A percentile compares a stretch with the other conserved stretches of the same genome.
phyloP scores from a whole-genome alignment of 1,140 invertebrate genomes.

The Rhynchophorus ferrugineus region DNA sequence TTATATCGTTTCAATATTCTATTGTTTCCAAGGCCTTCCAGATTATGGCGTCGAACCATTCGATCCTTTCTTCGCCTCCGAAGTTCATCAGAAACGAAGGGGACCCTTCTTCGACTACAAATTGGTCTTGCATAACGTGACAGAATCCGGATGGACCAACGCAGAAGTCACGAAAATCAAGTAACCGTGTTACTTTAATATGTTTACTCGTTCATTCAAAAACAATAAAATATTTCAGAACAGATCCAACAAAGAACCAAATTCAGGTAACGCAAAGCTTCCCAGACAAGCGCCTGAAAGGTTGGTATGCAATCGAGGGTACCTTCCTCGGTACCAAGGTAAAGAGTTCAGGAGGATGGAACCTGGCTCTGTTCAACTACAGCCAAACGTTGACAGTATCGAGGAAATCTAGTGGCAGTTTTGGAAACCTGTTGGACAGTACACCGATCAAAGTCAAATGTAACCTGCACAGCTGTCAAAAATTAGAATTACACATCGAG shows the following conservation, averaged over 20 bases:
- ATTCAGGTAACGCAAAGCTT: constrained; percentile 73
- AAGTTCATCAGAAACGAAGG: constrained; percentile 56
- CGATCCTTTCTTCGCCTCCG: constrained; percentile 65
- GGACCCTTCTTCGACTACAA: constrained; percentile 57
- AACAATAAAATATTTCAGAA: constrained; percentile 45
- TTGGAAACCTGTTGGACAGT: constrained; percentile 37
- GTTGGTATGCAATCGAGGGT: constrained; percentile 60
- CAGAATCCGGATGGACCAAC: constrained; percentile 65
- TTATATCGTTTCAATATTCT: not conserved
- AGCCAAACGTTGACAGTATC: constrained; percentile 66
- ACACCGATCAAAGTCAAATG: constrained; percentile 55
- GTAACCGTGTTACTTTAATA: not conserved
- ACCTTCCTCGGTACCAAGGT: constrained; percentile 52
- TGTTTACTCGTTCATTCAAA: constrained; percentile 3
- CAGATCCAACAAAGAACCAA: constrained; percentile 51
- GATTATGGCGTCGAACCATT: constrained; percentile 63
- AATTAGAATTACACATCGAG: constrained; percentile 68
- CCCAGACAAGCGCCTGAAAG: constrained; percentile 65
- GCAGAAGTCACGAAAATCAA: constrained; percentile 61
- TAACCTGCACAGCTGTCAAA: constrained; percentile 62
- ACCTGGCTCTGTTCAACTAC: constrained; percentile 65
- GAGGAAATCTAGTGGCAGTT: constrained; percentile 43
- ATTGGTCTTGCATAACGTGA: constrained; percentile 62
- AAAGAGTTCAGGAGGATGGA: constrained; percentile 60
- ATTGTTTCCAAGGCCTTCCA: constrained; percentile 42